Evolutionary conservation across 2,113 vertebrate species (phyloP).

Genomic region (Isurus oxyrinchus): DNA sequence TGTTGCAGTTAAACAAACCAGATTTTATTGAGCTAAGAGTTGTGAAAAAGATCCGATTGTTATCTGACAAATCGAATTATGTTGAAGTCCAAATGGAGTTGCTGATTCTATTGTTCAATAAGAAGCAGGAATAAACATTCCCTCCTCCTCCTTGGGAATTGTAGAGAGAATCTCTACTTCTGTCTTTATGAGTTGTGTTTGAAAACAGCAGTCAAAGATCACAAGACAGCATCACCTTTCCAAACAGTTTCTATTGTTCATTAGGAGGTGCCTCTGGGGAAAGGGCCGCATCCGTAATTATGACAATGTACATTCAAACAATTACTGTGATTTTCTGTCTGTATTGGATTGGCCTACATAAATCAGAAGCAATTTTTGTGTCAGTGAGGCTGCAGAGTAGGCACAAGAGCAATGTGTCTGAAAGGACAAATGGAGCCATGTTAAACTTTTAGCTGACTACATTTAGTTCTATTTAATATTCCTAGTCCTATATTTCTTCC

Average conservation of each 20-base stretch:
- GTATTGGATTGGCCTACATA: conserved; percentile 5
- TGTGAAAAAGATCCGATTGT: conserved; percentile 94
- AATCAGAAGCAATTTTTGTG: not conserved
- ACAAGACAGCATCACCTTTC: conserved; percentile 6
- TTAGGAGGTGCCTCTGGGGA: not conserved
- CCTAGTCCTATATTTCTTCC: not conserved
- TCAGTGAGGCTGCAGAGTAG: not conserved
- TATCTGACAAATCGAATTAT: conserved; percentile 77
- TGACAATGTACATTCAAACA: not conserved
- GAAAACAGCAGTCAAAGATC: not conserved
- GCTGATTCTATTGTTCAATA: conserved; percentile 57
- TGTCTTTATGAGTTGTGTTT: not conserved
- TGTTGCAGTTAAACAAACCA: conserved; percentile 78
- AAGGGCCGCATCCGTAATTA: not conserved
- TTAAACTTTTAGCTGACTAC: not conserved
- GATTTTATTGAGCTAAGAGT: conserved; percentile 65
- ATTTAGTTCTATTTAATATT: not conserved
- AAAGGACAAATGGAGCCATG: not conserved
- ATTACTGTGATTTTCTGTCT: conserved; percentile 23
- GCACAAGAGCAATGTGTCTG: not conserved
- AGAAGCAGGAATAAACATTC: conserved; percentile 30
- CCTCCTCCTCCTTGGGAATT: not conserved
- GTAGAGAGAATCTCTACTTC: not conserved
- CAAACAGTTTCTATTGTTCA: not conserved
- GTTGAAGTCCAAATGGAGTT: conserved; percentile 46